Evolutionary conservation across 2,113 vertebrate genomes (phyloP), one percentile per base, ranked within the genome.

Genomic region (Pithys albifrons): DNA sequence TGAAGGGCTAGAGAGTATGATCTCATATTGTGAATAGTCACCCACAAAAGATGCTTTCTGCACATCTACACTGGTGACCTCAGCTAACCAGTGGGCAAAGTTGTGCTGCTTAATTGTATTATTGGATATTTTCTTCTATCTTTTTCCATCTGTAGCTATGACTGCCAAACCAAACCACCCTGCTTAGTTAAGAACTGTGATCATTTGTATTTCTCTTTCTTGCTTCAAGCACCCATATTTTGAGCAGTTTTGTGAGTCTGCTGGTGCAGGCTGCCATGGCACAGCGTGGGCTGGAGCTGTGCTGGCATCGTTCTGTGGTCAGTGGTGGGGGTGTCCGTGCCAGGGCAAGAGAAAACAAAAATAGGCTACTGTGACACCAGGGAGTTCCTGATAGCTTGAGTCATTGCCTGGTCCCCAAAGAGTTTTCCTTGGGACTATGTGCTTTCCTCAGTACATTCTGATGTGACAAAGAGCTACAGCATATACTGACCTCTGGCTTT

Each of bases 281-380:
- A 28, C 35, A 61, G 33, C 0, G 0, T 2, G 0, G 48, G 52
- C 28, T 39, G 19, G 61, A 52, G 35, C 62, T 33, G 27, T 1
- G 1, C 61, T 0, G 8, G 64, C 71, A 43, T 35, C 2, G 0
- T 8, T 54, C 24, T 18, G 33, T 1, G 0, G 19, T 31, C 75
- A 51, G 52, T 1, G 1, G 2, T 23, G 7, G 8, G 15, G 15
- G 9, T 81, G 65, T 8, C 71, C 0, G 0, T 27, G 46, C 78
- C 4, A 11, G 64, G 71, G 45, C 75, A 79, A 12, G 1, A 55
- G 74, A 20, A 83, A 88, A 66, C n/a, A 84, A 37, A 57, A 85
- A 41, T 15, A 58, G n/a, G 52, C 41, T 45, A 15, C 86, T 91
- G 58, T 76, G 76, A 65, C 79, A 86, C 71, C 49, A 70, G 43